Evolutionary conservation across 1,140 invertebrate genomes (phyloP).

Genomic region (Megathymus violae): DNA sequence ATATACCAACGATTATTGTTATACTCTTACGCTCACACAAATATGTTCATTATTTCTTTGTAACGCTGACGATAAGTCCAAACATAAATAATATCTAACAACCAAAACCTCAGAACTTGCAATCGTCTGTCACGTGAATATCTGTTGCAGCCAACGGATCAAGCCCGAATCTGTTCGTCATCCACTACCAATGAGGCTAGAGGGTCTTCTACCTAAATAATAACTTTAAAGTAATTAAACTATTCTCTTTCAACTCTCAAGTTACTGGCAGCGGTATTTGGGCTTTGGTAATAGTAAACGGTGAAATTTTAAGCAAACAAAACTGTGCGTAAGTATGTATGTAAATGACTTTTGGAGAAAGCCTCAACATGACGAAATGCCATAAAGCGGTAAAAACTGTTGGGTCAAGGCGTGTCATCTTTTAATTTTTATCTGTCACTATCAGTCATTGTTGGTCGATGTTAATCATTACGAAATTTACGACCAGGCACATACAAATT

Average conservation of each 20-base stretch:
- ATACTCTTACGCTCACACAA: too few species aligned
- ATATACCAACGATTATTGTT: too few species aligned
- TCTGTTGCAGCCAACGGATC: too few species aligned
- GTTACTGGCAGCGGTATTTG: background rate
- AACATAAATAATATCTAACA: too few species aligned
- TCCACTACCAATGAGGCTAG: too few species aligned
- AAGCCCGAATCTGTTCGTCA: too few species aligned
- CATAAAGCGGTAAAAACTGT: slow-evolving; percentile 62
- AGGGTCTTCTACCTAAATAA: too few species aligned
- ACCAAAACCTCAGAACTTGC: too few species aligned
- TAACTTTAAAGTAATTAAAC: slow-evolving; percentile 23
- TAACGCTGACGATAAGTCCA: too few species aligned
- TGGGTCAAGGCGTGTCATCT: slow-evolving; percentile 47
- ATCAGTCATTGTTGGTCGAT: slow-evolving; percentile 39
- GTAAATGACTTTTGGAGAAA: slow-evolving; percentile 72
- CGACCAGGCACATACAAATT: too few species aligned
- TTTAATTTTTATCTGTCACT: slow-evolving; percentile 49
- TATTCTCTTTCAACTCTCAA: background rate
- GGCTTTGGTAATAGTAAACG: slow-evolving; percentile 33
- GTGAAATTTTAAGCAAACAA: slow-evolving; percentile 76
- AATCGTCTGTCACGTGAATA: too few species aligned
- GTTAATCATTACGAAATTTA: slow-evolving; percentile 17
- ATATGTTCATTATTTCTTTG: too few species aligned
- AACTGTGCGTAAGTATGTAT: slow-evolving; percentile 67
- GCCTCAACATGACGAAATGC: slow-evolving; percentile 63